Evolutionary conservation across 2,113 vertebrate species (phyloP), one percentile per base, ranked within the genome.

Genomic region (Microtus oregoni): DNA sequence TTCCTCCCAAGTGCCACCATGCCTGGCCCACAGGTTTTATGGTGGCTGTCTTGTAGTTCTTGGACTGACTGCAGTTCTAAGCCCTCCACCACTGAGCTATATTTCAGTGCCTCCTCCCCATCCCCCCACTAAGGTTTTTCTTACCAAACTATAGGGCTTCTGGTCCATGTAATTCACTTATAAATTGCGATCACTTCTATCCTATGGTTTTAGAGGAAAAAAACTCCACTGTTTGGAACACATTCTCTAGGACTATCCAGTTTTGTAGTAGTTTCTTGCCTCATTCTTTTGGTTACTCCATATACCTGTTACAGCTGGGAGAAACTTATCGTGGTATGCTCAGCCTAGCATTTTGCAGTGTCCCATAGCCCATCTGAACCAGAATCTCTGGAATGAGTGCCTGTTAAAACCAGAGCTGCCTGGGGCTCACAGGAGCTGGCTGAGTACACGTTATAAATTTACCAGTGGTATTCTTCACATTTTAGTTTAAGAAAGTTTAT

Each of bases 401-500:
- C 24, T 5, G 38, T 44, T 65, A 85, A 41, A 63, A 61, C 26
- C 41, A 68, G 61, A 85, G n/a, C 20, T 4, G 5, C 41, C n/a
- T 44, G 82, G 58, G 26, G 61, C n/a, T 47, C 28, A 67, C 30
- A 35, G 61, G 32, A 20, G 30, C 63, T 68, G 41, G 30, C 4
- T 68, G 11, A 86, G 35, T 67, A 47, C 30, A 41, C 35, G n/a
- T 58, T 68, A 75, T 52, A 72, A 30, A 89, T 15, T 85, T 78
- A 58, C 32, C 44, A 87, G 44, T 9, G 28, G 28, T 7, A 38
- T 68, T 32, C 47, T 79, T 73, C 47, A 47, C 26, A 63, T 76
- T 93, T 22, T 86, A 75, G 68, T 58, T 92, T 76, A 95, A 85
- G 70, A 89, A 78, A 38, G 32, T 85, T n/a, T 79, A 38, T 50